A percentile compares a stretch with the other conserved stretches of the same genome.
Conservation (phyloP, 2,888 invertebrate genomes). For the Graphium colonna region DNA sequence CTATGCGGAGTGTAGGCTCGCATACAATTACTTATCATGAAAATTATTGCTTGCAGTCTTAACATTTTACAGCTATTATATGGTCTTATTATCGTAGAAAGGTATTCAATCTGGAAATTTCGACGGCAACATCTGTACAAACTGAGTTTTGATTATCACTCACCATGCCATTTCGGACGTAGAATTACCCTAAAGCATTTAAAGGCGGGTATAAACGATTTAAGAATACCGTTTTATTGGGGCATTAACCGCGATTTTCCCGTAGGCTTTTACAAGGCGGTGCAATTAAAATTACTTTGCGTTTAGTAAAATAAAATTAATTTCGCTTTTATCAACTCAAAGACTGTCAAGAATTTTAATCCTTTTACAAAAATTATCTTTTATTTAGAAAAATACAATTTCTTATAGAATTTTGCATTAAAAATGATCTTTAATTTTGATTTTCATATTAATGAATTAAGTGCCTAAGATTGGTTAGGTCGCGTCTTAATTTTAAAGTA, state of each 20-base stretch:
- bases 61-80: conserved; percentile 52
- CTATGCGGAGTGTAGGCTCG: conserved; percentile 7
- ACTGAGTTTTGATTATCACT: conserved; percentile 76
- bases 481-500: no score
- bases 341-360: no score
- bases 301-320: conserved; percentile 4
- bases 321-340: conserved; percentile 11
- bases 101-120: conserved; percentile 63
- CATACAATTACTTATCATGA: conserved; percentile 32
- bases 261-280: conserved; percentile 13
- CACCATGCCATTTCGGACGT: conserved; percentile 66
- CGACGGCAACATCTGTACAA: conserved; percentile 69
- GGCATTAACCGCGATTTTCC: conserved; percentile 45
- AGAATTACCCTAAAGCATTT: conserved; percentile 70
- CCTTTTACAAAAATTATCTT: no score
- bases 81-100: conserved; percentile 45
- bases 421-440: no score
- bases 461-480: neutral
- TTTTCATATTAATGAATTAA: no score
- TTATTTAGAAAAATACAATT: no score
- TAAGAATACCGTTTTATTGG: conserved; percentile 51
- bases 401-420: no score
- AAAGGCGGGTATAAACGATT: conserved; percentile 33
- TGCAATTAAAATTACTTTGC: conserved; percentile 18
- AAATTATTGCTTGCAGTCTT: conserved; percentile 41